Evolutionary conservation across 92 coral and sea anemone species (phyloP).

Genomic region (Palythoa grandiflora): DNA sequence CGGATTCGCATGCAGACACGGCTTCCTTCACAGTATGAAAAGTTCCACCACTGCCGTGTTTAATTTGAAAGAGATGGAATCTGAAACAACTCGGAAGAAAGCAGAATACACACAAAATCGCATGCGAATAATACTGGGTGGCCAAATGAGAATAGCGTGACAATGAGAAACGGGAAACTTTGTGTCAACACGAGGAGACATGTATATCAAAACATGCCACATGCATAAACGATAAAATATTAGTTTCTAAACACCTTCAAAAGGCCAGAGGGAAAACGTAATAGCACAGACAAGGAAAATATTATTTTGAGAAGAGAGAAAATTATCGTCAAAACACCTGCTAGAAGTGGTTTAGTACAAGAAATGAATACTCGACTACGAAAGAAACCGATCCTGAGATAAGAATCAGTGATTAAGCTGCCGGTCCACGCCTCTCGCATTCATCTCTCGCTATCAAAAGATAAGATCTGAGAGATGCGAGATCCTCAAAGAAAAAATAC

Average conservation of each 20-base stretch:
- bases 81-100: background rate
- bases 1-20: background rate
- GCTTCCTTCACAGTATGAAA: background rate
- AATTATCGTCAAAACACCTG: conserved; percentile 37
- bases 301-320: background rate
- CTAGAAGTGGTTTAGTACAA: conserved; percentile 1
- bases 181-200: conserved; percentile 37
- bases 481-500: conserved; percentile 6
- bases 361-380: conserved; percentile 11
- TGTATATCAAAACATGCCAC: conserved; percentile 43
- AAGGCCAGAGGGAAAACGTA: conserved; percentile 18
- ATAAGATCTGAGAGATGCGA: conserved; percentile 33
- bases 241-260: conserved; percentile 26
- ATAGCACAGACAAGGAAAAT: conserved; percentile 7
- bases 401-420: conserved; percentile 40
- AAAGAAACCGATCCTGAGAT: conserved; percentile 25
- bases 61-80: background rate
- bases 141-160: conserved; percentile 41
- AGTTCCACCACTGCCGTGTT: background rate
- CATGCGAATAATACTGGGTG: conserved; percentile 19
- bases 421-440: conserved; percentile 44
- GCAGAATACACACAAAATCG: background rate
- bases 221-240: conserved; percentile 29
- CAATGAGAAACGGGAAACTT: conserved; percentile 11
- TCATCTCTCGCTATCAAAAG: conserved; percentile 37